Percentiles rank a stretch among this genome's conserved stretches.
These are phyloP conservation scores for Cyprinella venusta DNA, from an alignment of 2,797 vertebrate genomes.

Conservation along the genomic window DNA sequence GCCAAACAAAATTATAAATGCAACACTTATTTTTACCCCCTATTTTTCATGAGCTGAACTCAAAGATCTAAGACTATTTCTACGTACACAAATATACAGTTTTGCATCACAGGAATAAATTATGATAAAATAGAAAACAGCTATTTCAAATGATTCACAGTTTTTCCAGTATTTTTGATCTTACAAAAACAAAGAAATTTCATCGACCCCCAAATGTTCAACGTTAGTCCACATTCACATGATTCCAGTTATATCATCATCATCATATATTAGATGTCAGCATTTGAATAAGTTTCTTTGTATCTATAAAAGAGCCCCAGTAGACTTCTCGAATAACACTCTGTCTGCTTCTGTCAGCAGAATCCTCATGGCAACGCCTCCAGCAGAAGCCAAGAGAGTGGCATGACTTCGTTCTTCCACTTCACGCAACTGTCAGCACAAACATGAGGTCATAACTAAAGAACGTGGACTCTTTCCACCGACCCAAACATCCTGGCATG, in stretches of 20 bases:
- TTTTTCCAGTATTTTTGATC: background rate
- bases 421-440: constrained; percentile 60
- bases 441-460: constrained; percentile 47
- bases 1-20: too few species aligned
- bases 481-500: background rate
- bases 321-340: background rate
- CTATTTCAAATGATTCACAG: background rate
- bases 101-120: background rate
- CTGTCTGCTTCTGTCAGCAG: constrained; percentile 23
- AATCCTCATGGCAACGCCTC: constrained; percentile 73
- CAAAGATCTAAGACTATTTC: too few species aligned
- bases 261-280: background rate
- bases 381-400: constrained; percentile 70
- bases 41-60: too few species aligned
- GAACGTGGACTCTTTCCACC: background rate
- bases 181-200: too few species aligned
- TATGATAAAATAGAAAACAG: background rate
- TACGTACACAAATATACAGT: too few species aligned
- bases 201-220: too few species aligned
- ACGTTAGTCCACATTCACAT: too few species aligned
- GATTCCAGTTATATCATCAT: background rate
- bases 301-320: background rate
- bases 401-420: constrained; percentile 72
- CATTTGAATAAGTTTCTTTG: background rate
- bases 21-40: too few species aligned